Evolutionary conservation across 2,113 vertebrate species (phyloP).

Genomic region (Bagarius yarrelli): DNA sequence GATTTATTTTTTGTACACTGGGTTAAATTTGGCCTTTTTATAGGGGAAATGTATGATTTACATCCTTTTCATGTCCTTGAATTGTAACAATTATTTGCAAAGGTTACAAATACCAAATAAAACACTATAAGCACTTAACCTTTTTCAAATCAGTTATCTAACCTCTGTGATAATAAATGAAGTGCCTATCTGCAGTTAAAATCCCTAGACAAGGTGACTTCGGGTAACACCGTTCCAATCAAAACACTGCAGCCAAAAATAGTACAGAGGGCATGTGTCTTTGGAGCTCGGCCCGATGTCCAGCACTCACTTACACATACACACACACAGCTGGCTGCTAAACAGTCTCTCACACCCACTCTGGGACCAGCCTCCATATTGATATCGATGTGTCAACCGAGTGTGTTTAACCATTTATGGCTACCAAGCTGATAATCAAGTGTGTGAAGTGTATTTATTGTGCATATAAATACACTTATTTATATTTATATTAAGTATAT

Average conservation of each 20-base stretch:
- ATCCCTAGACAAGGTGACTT: conserved; percentile 45
- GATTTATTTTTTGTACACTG: not conserved
- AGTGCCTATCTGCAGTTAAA: conserved; percentile 29
- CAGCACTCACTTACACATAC: conserved; percentile 27
- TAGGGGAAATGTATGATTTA: not conserved
- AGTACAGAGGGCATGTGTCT: conserved; percentile 41
- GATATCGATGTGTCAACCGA: not conserved
- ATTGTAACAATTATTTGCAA: not conserved
- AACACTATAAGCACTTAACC: not conserved
- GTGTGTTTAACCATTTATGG: not conserved
- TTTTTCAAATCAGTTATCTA: not conserved
- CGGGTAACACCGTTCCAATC: conserved; percentile 35
- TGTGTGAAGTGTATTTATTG: not conserved
- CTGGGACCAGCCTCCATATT: not conserved
- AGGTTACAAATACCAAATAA: not conserved
- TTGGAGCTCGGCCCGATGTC: conserved; percentile 41
- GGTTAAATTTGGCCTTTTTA: not conserved
- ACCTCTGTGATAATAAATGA: conserved; percentile 2
- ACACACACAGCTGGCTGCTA: conserved; percentile 13
- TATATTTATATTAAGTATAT: too few relatives aligned
- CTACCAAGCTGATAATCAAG: not conserved
- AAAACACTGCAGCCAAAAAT: conserved; percentile 43
- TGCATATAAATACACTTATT: not conserved
- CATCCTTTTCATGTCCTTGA: not conserved
- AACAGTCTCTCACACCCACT: not conserved